Conservation (phyloP, 2,113 vertebrate genomes). For the Lepus timidus region DNA sequence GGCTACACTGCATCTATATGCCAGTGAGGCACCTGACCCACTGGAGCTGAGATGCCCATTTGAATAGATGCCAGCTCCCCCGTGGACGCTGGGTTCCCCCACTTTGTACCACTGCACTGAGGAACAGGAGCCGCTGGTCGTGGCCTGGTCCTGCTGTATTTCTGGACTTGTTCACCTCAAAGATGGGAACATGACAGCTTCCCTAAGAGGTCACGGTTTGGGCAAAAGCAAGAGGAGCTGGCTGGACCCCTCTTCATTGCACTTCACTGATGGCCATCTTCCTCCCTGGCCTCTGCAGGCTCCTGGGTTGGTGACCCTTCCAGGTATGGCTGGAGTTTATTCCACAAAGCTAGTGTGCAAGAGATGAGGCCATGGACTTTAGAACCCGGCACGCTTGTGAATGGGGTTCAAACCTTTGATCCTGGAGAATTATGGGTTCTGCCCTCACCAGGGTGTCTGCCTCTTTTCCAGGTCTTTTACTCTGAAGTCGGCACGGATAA, state of each 20-base stretch:
- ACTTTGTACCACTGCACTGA: neutral
- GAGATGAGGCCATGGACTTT: accelerated
- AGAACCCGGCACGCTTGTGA: too few relatives aligned
- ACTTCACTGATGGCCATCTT: accelerated
- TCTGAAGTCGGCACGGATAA: slow-evolving; percentile 89
- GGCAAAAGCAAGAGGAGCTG: neutral
- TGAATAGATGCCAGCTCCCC: neutral
- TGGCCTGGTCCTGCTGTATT: neutral
- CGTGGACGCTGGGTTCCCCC: neutral
- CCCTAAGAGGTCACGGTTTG: neutral
- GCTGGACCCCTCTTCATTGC: neutral
- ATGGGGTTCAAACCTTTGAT: neutral
- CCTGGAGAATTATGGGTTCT: neutral
- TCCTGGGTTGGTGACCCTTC: neutral
- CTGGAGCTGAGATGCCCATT: neutral
- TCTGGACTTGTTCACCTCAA: neutral
- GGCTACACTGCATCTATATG: neutral
- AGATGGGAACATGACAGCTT: neutral
- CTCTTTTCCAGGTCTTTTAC: slow-evolving; percentile 93
- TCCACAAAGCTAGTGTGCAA: neutral
- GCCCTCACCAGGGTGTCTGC: neutral
- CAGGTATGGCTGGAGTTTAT: neutral
- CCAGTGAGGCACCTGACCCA: accelerated
- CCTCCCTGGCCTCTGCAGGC: neutral
- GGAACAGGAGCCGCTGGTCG: neutral